These are phyloP conservation scores for Dicrurus megarhynchus DNA, from an alignment of 2,113 vertebrate species.

Conservation along the genomic window DNA sequence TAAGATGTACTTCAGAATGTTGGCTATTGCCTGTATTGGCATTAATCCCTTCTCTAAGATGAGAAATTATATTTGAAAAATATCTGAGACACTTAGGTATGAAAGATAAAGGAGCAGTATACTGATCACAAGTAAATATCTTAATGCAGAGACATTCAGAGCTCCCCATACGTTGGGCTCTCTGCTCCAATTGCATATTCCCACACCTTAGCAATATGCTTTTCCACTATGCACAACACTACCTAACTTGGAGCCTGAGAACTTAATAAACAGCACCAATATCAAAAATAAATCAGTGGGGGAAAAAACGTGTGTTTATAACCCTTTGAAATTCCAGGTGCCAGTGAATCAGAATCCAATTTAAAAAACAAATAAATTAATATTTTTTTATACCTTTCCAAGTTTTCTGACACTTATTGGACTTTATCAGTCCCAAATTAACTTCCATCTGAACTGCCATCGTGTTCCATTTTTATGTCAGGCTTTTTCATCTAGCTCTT, in stretches of 20 bases:
- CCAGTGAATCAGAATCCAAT: not conserved
- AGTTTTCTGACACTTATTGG: not conserved
- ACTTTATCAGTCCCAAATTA: not conserved
- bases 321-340: not conserved
- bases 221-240: not conserved
- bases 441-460: not conserved
- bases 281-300: not conserved
- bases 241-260: not conserved
- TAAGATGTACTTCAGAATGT: not conserved
- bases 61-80: not conserved
- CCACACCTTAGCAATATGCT: not conserved
- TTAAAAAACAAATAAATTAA: not conserved
- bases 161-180: fast-evolving
- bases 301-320: not conserved
- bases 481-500: not conserved
- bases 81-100: not conserved
- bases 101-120: not conserved
- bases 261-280: not conserved
- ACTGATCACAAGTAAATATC: not conserved
- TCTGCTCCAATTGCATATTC: not conserved
- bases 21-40: not conserved
- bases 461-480: not conserved
- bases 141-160: not conserved
- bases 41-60: not conserved
- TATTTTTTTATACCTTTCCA: not conserved